A percentile compares a stretch with the other conserved stretches of the same genome.
phyloP scores from a whole-genome alignment of 2,797 vertebrate species.

The Hyperoplus lanceolatus region DNA sequence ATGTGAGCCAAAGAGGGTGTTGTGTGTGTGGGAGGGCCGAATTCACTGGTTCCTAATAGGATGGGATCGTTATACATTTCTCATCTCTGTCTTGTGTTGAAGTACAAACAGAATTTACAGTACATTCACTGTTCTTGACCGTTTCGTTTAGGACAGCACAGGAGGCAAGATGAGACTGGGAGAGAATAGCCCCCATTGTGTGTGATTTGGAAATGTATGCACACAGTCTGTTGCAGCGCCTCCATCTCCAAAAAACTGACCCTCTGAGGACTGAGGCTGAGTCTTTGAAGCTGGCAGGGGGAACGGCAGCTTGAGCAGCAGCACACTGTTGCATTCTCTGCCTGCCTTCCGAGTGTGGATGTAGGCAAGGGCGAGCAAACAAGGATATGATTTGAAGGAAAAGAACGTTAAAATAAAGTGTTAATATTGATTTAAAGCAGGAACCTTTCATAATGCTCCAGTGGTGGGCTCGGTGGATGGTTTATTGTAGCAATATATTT shows the following conservation, averaged over 20 bases:
- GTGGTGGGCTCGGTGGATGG: not conserved
- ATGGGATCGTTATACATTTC: slow-evolving; percentile 25
- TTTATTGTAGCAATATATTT: slow-evolving; percentile 18
- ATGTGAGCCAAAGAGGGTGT: slow-evolving; percentile 32
- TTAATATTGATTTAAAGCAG: slow-evolving; percentile 5
- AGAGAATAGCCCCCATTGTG: slow-evolving; percentile 42
- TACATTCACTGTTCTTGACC: slow-evolving; percentile 33
- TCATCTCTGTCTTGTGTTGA: slow-evolving; percentile 18
- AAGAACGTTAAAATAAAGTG: slow-evolving; percentile 7
- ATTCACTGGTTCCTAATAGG: slow-evolving; percentile 23
- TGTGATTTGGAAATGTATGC: slow-evolving; percentile 63
- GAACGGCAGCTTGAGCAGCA: slow-evolving; percentile 43
- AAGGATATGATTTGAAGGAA: slow-evolving; percentile 7
- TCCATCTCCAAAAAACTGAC: slow-evolving; percentile 52
- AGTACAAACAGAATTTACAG: slow-evolving; percentile 53
- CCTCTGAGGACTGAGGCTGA: slow-evolving; percentile 44
- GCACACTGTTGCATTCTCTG: slow-evolving; percentile 7
- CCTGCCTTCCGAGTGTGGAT: slow-evolving; percentile 15
- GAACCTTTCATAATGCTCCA: not conserved
- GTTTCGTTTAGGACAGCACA: slow-evolving; percentile 42
- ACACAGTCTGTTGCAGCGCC: slow-evolving; percentile 42
- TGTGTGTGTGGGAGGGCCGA: slow-evolving; percentile 27
- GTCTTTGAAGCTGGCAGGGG: slow-evolving; percentile 62
- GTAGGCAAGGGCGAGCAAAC: slow-evolving; percentile 8
- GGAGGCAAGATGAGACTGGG: slow-evolving; percentile 44